Base-by-base conservation (phyloP, 2,113 vertebrate genomes). In the Tetrax tetrax region DNA sequence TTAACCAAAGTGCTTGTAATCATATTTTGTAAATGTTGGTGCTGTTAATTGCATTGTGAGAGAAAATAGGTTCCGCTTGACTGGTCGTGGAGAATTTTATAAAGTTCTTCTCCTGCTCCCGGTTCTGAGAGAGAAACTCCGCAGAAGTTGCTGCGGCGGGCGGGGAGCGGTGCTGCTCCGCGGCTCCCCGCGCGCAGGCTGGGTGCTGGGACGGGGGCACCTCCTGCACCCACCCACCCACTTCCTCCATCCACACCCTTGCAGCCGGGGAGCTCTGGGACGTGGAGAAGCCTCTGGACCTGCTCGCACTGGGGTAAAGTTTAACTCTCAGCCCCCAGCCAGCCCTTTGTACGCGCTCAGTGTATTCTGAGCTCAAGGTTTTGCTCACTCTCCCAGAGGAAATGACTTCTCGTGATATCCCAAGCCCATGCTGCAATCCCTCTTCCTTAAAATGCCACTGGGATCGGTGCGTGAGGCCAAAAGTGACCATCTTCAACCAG, bases 21-120 rank as follows among this genome's bases (percentile, higher is more conserved):
- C 99, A 99, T 99, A 99, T 99, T 99, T 99, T 99, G 99, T 99
- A 99, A 99, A 99, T 99, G 99, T 99, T 99, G 99, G 98, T 97
- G 98, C 98, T 96, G 98, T 99, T 99, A 99, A 99, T 99, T 99
- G 99, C 99, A 98, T 99, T 98, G 98, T 98, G 99, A 99, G 98
- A 97, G 99, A 98, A 99, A 99, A 99, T 99, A 99, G 99, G 99
- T 99, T 99, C 98, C 96, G 98, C 99, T 99, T 98, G 98, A 98
- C 96, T 98, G 98, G 97, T 98, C 97, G 98, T 99, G 98, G 98
- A 99, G 98, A 99, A 99, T 99, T 99, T 99, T 99, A 98, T 98
- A 99, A 99, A 99, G 98, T 99, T 99, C 98, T 98, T 99, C 98
- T 66, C 89, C 48, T 89, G 93, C 95, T 96, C 98, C 98, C 98